Evolutionary conservation across 2,797 vertebrate species (phyloP), one percentile per base, ranked within the genome.

Genomic region (Manis javanica): DNA sequence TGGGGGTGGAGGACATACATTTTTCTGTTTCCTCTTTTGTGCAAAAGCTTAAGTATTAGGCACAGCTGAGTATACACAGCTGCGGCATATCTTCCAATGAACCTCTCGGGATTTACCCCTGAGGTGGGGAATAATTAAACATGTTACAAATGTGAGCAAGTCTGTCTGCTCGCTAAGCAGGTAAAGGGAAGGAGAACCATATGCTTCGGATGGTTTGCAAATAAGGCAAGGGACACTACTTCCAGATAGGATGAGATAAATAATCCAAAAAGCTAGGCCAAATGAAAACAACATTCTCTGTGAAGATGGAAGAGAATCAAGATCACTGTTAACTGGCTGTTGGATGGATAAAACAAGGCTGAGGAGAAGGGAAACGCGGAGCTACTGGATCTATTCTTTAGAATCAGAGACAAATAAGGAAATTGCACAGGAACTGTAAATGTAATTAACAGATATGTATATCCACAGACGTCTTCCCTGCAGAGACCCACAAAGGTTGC

Each of bases 41-140:
- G 59, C 4, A 66, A 66, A 86, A 92, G 5, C 86, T 85, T 53
- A 93, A 82, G 77, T 55, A 79, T 66, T 74, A 51, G 1, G 1
- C 24, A 51, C 29, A 92, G 57, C 68, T 69, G 42, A 89, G 12
- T 66, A n/a, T 37, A 16, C 18, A 72, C 61, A 92, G 51, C 34
- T 68, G 37, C 83, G 24, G 31, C 49, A 64, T 53, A 29, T 84
- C 12, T 87, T 90, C 31, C 39, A 53, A 24, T 9, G 26, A 72
- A 18, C 39, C 49, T 91, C 37, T 55, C 82, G 53, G 78, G 85
- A 75, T 94, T 92, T 96, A 63, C 68, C 39, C 69, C 68, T 77
- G 37, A 90, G n/a, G 18, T 64, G 72, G 37, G 42, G 14, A 94
- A 37, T 24, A 75, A 83, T 72, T 87, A 89, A 37, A 42, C 16